Percentiles rank a stretch among this genome's conserved stretches.
phyloP scores from a whole-genome alignment of 1,140 invertebrate genomes.

The Pristionchus pacificus region DNA sequence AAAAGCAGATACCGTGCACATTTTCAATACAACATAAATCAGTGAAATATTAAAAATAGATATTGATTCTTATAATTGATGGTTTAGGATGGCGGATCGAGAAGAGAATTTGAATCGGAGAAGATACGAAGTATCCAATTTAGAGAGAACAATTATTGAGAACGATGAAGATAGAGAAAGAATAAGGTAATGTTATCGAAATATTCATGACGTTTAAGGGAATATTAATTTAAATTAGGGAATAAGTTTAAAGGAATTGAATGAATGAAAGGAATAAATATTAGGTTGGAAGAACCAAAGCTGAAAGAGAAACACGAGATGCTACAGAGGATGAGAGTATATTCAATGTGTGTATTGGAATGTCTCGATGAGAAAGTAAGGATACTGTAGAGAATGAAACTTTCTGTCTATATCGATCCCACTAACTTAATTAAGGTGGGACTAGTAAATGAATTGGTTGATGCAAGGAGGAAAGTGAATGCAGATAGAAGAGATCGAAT shows the following conservation, averaged over 20 bases:
- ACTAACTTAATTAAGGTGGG: conserved; percentile 66
- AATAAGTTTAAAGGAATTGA: too few species aligned
- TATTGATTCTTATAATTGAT: too few species aligned
- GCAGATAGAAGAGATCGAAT: conserved; percentile 71
- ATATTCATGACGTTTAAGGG: conserved; percentile 1
- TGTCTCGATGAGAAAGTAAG: conserved; percentile 37
- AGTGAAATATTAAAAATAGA: too few species aligned
- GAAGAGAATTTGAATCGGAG: conserved; percentile 25
- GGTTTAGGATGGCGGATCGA: conserved; percentile 30
- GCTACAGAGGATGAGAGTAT: conserved; percentile 29
- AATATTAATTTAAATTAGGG: too few species aligned
- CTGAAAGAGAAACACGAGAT: conserved; percentile 33
- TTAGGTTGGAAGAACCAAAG: conserved; percentile 20
- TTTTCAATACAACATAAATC: too few species aligned
- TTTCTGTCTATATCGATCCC: not conserved
- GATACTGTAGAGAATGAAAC: not conserved
- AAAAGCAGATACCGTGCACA: too few species aligned
- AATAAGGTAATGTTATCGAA: conserved; percentile 10
- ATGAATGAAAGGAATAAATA: too few species aligned
- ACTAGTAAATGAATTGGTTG: conserved; percentile 72
- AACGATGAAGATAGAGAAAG: conserved; percentile 24
- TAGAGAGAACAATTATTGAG: conserved; percentile 27
- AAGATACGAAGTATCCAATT: conserved; percentile 21
- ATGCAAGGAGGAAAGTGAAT: conserved; percentile 71
- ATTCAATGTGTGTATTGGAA: conserved; percentile 29